These are phyloP conservation scores for Coenonympha arcania DNA, from an alignment of 2,888 invertebrate genomes.

Conservation along the genomic window DNA sequence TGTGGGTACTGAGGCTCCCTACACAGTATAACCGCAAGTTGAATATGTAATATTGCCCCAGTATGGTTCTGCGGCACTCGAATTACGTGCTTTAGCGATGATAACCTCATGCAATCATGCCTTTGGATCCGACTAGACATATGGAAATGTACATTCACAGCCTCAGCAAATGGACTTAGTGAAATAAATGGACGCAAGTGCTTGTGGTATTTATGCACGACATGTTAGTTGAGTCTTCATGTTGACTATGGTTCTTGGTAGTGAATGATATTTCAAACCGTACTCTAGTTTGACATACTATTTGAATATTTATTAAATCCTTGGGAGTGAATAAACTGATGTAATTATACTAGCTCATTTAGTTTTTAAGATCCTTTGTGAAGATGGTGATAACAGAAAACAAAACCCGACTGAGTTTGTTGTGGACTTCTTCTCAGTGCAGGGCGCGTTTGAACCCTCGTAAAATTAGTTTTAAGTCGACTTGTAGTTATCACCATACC, in stretches of 20 bases:
- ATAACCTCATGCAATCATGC: slow-evolving; percentile 10
- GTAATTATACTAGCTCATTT: no score
- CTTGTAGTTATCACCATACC: no score
- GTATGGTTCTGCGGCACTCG: slow-evolving; percentile 4
- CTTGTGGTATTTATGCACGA: background rate
- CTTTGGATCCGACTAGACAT: slow-evolving; percentile 6
- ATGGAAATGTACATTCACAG: slow-evolving; percentile 10
- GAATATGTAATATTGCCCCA: slow-evolving; percentile 12
- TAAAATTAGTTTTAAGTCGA: no score
- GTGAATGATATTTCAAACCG: background rate
- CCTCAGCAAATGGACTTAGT: background rate
- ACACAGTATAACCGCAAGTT: slow-evolving; percentile 2
- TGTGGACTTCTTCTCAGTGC: no score
- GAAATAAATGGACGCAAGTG: background rate
- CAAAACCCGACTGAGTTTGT: no score
- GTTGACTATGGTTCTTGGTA: background rate
- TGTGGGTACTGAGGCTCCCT: slow-evolving; percentile 1
- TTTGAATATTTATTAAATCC: no score
- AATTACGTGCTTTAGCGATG: slow-evolving; percentile 10
- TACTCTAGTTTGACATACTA: background rate
- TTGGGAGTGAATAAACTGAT: no score
- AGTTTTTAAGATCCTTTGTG: no score
- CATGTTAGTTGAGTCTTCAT: background rate
- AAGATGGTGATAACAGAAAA: no score
- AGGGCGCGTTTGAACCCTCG: no score